phyloP scores from a whole-genome alignment of 2,797 vertebrate genomes.

The Coracias cyanogaster region DNA sequence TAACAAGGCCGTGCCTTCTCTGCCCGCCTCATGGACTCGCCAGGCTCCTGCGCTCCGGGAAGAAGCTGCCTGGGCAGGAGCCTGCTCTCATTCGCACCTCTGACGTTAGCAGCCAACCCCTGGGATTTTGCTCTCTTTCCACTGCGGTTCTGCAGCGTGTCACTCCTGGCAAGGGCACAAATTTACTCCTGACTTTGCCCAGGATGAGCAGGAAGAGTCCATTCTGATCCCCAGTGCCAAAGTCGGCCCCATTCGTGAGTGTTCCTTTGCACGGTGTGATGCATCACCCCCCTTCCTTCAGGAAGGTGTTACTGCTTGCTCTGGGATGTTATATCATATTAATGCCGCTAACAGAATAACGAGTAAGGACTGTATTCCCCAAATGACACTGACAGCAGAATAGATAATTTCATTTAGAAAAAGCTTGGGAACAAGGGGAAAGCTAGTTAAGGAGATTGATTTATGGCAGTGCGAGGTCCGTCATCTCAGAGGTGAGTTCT shows the following conservation, averaged over 20 bases:
- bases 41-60: not conserved
- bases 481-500: not conserved
- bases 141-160: not conserved
- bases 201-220: not conserved
- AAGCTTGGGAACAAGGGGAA: not conserved
- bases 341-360: not conserved
- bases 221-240: not conserved
- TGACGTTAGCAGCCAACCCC: not conserved
- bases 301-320: not conserved
- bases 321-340: not conserved
- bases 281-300: not conserved
- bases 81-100: not conserved
- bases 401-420: not conserved
- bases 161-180: not conserved
- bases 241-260: accelerated
- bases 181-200: not conserved
- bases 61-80: not conserved
- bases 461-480: not conserved
- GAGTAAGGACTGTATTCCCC: not conserved
- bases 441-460: not conserved
- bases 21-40: accelerated
- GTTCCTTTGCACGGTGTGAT: accelerated
- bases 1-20: not conserved
- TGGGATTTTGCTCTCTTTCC: not conserved
- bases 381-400: not conserved